Evolutionary conservation across 2,113 vertebrate species (phyloP).

Genomic region (Pipra filicauda): DNA sequence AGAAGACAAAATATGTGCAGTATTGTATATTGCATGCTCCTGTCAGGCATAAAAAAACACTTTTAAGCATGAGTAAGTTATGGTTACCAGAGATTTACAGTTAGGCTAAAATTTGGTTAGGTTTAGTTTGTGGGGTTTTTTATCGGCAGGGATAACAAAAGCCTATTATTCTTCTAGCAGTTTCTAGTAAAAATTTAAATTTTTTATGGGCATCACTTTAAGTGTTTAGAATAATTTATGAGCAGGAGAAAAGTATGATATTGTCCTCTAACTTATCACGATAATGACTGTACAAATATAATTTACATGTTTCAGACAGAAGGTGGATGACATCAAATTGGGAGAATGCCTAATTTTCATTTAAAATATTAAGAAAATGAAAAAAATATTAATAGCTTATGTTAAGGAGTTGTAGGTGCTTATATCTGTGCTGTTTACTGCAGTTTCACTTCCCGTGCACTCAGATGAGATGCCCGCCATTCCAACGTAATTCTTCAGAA

Average conservation of each 20-base stretch:
- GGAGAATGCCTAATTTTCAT: neutral
- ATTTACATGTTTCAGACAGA: neutral
- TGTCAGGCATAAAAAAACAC: rapidly evolving
- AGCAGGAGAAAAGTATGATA: neutral
- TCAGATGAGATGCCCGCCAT: neutral
- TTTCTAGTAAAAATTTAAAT: neutral
- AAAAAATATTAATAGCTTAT: neutral
- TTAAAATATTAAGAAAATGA: neutral
- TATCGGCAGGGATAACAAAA: neutral
- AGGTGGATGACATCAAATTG: neutral
- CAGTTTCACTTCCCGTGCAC: neutral
- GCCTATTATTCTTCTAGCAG: neutral
- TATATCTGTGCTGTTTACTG: neutral
- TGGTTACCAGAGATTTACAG: neutral
- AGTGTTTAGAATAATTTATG: neutral
- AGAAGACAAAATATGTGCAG: neutral
- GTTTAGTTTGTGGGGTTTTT: neutral
- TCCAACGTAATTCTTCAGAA: neutral
- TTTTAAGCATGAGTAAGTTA: neutral
- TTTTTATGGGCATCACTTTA: neutral
- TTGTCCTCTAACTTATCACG: neutral
- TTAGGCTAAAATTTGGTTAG: neutral
- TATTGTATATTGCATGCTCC: neutral
- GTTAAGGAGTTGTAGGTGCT: neutral
- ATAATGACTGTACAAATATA: neutral